Evolutionary conservation across 2,113 vertebrate species (phyloP), one percentile per base, ranked within the genome.

Genomic region (Vicugna pacos): DNA sequence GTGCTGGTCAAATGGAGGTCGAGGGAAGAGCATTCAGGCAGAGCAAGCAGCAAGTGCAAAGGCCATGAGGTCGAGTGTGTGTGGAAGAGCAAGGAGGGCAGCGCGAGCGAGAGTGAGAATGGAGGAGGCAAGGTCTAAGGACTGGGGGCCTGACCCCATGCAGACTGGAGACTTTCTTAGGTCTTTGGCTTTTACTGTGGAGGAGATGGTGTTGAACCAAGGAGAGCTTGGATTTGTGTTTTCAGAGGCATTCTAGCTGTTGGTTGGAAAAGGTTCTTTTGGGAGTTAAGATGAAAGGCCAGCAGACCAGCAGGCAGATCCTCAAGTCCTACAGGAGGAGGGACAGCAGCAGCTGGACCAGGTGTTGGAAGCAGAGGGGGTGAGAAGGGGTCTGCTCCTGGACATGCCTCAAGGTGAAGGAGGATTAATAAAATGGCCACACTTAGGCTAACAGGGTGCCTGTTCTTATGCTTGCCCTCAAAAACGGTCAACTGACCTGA

Each of bases 51-150:
- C 19, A 20, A 1, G 22, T 50, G 17, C 73, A 46, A 84, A 81
- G 72, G 48, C 64, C 80, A 67, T 19, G 46, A 8, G 60, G n/a
- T 3, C 46, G 46, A 56, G 19, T 13, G 9, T 8, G 8, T 16
- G 5, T 19, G 5, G 50, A 62, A 54, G 56, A 67, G 82, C 30
- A 19, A 72, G 20, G 70, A 79, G 48, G 52, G n/a, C 35, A 42
- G 46, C 1, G 10, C 0, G 2, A 32, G 52, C 1, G 8, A 52
- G 22, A 8, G 19, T 12, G 8, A 62, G n/a, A 10, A 6, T 10
- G 38, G 26, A 58, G 42, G 38, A 38, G 70, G 6, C 0, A 0
- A 79, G 7, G 38, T 70, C 54, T 52, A 11, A 60, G 50, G 70
- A 30, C 1, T 13, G 46, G n/a, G n/a, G 13, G 13, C 69, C n/a